Conservation (phyloP, 2,797 vertebrate genomes). For the Malacoraja senta region DNA sequence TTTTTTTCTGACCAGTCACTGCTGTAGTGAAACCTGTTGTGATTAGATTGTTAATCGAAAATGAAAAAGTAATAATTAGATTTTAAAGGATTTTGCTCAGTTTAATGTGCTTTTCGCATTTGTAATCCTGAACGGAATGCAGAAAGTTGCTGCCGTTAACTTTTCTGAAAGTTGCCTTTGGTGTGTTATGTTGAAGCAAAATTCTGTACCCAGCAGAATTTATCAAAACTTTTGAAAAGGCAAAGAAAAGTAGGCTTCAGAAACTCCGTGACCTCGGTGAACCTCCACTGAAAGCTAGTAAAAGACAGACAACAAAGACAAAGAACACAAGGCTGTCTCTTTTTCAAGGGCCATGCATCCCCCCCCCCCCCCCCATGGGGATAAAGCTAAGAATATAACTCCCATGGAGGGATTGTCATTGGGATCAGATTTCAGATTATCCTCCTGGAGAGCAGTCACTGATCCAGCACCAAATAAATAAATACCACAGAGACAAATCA, state of each 20-base stretch:
- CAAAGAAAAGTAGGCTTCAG: slow-evolving; percentile 29
- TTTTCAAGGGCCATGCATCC: slow-evolving; percentile 15
- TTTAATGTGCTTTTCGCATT: background rate
- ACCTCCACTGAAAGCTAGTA: slow-evolving; percentile 25
- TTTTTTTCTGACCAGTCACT: background rate
- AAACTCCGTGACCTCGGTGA: slow-evolving; percentile 23
- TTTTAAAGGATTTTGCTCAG: background rate
- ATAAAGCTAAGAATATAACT: slow-evolving; percentile 26
- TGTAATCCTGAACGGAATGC: background rate
- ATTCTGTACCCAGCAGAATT: slow-evolving; percentile 31
- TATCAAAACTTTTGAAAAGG: slow-evolving; percentile 24
- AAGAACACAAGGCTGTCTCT: slow-evolving; percentile 33
- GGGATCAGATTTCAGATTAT: slow-evolving; percentile 31
- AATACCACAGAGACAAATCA: background rate
- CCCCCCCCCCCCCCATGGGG: background rate
- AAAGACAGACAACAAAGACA: slow-evolving; percentile 30
- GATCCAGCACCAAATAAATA: slow-evolving; percentile 21
- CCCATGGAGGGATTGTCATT: slow-evolving; percentile 17
- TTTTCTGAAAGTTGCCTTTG: background rate
- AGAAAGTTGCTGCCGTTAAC: background rate
- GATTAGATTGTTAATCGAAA: background rate
- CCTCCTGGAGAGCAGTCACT: slow-evolving; percentile 10
- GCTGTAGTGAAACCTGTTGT: background rate
- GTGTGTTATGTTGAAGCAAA: background rate
- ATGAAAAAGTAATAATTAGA: background rate